phyloP scores from a whole-genome alignment of 53 echinoderm and acorn worm genomes.

The Antedon mediterranea region DNA sequence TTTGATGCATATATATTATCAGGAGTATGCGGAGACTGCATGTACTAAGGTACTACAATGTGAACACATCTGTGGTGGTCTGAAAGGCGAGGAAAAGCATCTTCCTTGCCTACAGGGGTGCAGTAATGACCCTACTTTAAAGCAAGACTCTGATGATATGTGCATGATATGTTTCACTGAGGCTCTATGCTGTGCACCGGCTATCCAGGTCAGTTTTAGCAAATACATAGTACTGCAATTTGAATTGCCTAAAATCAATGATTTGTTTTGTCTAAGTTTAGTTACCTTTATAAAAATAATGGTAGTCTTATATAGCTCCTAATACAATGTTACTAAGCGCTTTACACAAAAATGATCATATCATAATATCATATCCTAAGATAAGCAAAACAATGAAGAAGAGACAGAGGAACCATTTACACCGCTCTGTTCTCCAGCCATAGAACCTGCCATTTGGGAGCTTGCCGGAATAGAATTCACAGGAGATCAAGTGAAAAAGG shows the following conservation, averaged over 20 bases:
- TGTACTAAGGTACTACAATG: slow-evolving; percentile 69
- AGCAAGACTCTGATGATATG: slow-evolving; percentile 97
- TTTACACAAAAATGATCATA: too few relatives aligned
- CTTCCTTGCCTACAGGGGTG: slow-evolving; percentile 88
- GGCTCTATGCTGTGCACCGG: slow-evolving; percentile 86
- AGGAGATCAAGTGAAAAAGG: too few relatives aligned
- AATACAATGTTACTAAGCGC: too few relatives aligned
- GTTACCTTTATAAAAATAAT: too few relatives aligned
- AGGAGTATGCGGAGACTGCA: slow-evolving; percentile 51
- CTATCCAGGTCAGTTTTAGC: slow-evolving; percentile 52
- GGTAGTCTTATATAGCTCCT: too few relatives aligned
- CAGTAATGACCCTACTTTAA: slow-evolving; percentile 35
- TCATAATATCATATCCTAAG: too few relatives aligned
- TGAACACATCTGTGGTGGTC: slow-evolving; percentile 87
- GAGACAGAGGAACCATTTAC: too few relatives aligned
- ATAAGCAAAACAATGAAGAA: too few relatives aligned
- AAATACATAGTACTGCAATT: background rate
- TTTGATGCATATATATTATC: background rate
- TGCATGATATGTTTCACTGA: slow-evolving; percentile 99
- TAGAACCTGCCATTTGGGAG: too few relatives aligned
- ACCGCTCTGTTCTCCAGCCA: too few relatives aligned
- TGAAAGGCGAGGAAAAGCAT: slow-evolving; percentile 56
- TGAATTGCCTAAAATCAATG: background rate
- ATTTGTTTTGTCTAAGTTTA: too few relatives aligned
- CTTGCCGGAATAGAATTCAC: too few relatives aligned